Evolutionary conservation across 2,888 invertebrate genomes (phyloP), one percentile per base, ranked within the genome.

Genomic region (Drosophila merina): DNA sequence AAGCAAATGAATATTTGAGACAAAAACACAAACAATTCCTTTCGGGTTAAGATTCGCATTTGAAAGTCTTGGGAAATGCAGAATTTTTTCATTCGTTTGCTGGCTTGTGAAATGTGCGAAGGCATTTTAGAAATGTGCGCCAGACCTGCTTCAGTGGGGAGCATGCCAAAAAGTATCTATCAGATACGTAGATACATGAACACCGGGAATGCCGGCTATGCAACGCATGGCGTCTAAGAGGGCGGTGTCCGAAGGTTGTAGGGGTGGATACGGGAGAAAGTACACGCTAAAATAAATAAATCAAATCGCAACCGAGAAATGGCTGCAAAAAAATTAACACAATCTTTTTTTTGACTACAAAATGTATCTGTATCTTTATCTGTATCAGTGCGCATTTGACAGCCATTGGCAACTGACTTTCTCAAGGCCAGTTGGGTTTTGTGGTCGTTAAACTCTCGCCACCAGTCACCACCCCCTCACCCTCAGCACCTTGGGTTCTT

Each of bases 91-190:
- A 8, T 50, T 30, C 28, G 40, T 54, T 47, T n/a, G 40, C 68
- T 66, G 66, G 66, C 55, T 38, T 63, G 57, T 49, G 71, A 75
- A 77, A 84, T 82, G 74, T 59, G 77, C 84, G 62, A 72, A 72
- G 88, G 88, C 74, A 84, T 84, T 77, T 75, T 10, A 88, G 66
- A 60, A 84, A 84, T 84, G 80, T 83, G 77, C 80, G 73, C 57
- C 72, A 75, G 79, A 75, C 85, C 44, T 75, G 64, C n/a, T 14
- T 14, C 44, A 56, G 56, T 48, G 59, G 62, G 67, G 68, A 51
- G 86, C 78, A 81, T 79, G 79, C 82, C 82, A 77, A 55, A 81
- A 80, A 86, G 85, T 77, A 82, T 84, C 85, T 77, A 38, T 25
- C 45, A 78, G 76, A 72, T 86, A 78, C 74, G 59, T 52, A 81